Conservation (phyloP, 2,888 invertebrate species). For the Stenchaetothrips biformis region DNA sequence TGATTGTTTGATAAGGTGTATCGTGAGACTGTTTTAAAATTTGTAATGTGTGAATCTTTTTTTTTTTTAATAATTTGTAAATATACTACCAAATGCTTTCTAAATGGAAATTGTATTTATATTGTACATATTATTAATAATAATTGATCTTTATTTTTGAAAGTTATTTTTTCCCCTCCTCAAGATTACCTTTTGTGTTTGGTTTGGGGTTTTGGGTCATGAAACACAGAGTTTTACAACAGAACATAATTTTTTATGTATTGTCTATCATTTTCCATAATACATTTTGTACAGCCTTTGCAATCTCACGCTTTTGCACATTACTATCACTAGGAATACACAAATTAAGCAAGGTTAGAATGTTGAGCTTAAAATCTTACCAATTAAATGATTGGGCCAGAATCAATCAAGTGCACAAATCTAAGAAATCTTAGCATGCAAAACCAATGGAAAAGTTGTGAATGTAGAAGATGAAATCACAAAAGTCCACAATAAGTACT, state of each 20-base stretch:
- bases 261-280: slow-evolving; percentile 16
- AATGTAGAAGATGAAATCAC: too few relatives aligned
- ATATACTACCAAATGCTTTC: background rate
- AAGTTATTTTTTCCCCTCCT: background rate
- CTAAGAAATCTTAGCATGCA: too few relatives aligned
- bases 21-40: background rate
- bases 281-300: slow-evolving; percentile 6
- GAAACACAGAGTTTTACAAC: background rate
- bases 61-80: background rate
- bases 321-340: slow-evolving; percentile 12
- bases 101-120: background rate
- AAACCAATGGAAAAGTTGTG: too few relatives aligned
- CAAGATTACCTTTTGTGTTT: background rate
- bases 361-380: background rate
- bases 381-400: too few relatives aligned
- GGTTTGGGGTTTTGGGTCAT: background rate
- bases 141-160: too few relatives aligned
- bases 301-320: background rate
- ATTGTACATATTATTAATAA: background rate
- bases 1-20: background rate
- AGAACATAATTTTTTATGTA: slow-evolving; percentile 19
- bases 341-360: slow-evolving; percentile 6
- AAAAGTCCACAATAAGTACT: too few relatives aligned
- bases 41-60: background rate
- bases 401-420: too few relatives aligned